Evolutionary conservation across 2,888 invertebrate genomes (phyloP).

Genomic region (Stomorhina lunata): DNA sequence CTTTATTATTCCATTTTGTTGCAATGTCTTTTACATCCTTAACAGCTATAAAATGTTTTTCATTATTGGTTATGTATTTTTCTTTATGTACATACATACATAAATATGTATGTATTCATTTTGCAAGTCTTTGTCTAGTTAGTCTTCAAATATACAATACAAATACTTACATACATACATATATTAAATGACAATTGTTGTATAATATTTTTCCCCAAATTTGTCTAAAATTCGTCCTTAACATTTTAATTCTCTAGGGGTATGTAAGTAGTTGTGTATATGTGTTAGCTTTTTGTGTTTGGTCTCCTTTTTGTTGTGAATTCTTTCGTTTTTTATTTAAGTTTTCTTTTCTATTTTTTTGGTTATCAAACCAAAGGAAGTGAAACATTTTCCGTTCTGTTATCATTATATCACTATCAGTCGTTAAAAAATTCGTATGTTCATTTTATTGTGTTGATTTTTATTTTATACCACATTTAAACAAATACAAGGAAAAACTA

Average conservation of each 20-base stretch:
- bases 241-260: conserved; percentile 20
- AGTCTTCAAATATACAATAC: too few species aligned
- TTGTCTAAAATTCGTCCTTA: conserved; percentile 17
- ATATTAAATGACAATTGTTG: conserved; percentile 16
- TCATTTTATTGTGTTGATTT: conserved; percentile 31
- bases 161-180: too few species aligned
- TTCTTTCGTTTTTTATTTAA: background rate
- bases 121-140: background rate
- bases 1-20: conserved; percentile 29
- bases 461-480: background rate
- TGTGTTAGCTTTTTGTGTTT: background rate
- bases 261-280: background rate
- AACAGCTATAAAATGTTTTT: conserved; percentile 4
- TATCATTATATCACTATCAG: conserved; percentile 36
- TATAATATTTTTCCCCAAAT: background rate
- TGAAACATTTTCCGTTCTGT: conserved; percentile 34
- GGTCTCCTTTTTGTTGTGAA: too few species aligned
- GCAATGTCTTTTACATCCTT: background rate
- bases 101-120: background rate
- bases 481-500: background rate
- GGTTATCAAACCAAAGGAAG: conserved; percentile 27
- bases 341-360: background rate
- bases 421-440: conserved; percentile 47
- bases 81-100: too few species aligned
- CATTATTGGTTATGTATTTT: background rate